Percentiles rank a stretch among this genome's conserved stretches.
Evolutionary conservation across 2,888 invertebrate genomes (phyloP).

Genomic region (Brachynemurus nebulosus): DNA sequence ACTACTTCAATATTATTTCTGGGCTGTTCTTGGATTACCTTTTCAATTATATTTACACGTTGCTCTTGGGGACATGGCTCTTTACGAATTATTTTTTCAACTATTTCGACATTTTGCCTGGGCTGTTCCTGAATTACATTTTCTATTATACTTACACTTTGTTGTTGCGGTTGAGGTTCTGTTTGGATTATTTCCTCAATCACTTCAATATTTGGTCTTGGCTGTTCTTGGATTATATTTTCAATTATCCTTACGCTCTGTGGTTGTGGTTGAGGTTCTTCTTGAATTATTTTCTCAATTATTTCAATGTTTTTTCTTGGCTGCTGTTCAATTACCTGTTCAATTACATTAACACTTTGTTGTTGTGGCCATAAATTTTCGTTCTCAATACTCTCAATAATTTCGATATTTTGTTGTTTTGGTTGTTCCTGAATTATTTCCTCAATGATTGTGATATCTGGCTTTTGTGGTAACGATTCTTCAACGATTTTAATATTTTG

Average conservation of each 20-base stretch:
- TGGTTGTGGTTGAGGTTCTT: too few relatives aligned
- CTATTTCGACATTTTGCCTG: too few relatives aligned
- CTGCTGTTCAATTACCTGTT: not conserved
- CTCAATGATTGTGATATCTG: too few relatives aligned
- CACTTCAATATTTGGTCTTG: too few relatives aligned
- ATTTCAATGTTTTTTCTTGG: too few relatives aligned
- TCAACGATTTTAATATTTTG: too few relatives aligned
- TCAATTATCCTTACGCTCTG: not conserved
- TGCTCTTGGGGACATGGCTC: too few relatives aligned
- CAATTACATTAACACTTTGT: not conserved
- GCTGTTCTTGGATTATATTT: not conserved
- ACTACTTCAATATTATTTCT: too few relatives aligned
- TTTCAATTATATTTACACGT: not conserved
- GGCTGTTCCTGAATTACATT: not conserved
- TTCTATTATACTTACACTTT: not conserved
- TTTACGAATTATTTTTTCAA: too few relatives aligned
- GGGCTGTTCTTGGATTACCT: not conserved
- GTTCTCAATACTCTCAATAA: not conserved
- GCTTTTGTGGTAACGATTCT: too few relatives aligned
- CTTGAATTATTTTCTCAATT: too few relatives aligned
- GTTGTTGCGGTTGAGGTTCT: not conserved
- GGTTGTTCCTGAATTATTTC: not conserved
- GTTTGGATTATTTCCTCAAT: not conserved
- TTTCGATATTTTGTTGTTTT: too few relatives aligned
- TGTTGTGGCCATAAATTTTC: not conserved